These are phyloP conservation scores for Phasia obesa DNA, from an alignment of 2,888 invertebrate species.

Conservation along the genomic window DNA sequence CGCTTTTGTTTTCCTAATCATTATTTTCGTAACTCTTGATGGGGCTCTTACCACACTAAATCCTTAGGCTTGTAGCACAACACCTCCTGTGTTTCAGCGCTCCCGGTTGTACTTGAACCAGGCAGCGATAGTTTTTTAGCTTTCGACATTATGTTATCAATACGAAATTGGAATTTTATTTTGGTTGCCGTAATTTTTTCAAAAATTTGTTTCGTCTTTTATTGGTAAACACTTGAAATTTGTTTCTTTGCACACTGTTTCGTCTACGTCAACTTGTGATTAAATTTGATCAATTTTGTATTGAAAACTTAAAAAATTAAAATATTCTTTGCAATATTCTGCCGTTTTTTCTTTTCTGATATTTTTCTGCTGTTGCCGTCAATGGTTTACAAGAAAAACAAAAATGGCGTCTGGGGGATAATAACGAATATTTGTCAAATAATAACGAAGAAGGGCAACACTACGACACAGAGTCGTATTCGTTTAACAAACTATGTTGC, in stretches of 20 bases:
- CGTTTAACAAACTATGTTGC: neutral
- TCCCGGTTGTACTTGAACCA: slow-evolving; percentile 51
- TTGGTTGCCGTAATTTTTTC: slow-evolving; percentile 76
- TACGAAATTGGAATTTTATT: slow-evolving; percentile 80
- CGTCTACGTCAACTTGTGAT: neutral
- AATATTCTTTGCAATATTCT: slow-evolving; percentile 28
- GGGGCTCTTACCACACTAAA: slow-evolving; percentile 79
- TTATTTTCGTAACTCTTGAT: slow-evolving; percentile 20
- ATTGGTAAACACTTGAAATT: slow-evolving; percentile 17
- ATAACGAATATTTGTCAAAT: slow-evolving; percentile 59
- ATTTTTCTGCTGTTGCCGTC: slow-evolving; percentile 70
- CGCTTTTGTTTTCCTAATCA: slow-evolving; percentile 22
- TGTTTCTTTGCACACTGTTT: slow-evolving; percentile 22
- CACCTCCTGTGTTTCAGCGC: slow-evolving; percentile 76
- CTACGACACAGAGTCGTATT: slow-evolving; percentile 31
- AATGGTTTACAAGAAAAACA: slow-evolving; percentile 72
- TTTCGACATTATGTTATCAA: slow-evolving; percentile 80
- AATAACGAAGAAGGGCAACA: slow-evolving; percentile 30
- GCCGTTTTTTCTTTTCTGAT: slow-evolving; percentile 68
- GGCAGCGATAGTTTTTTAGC: slow-evolving; percentile 80
- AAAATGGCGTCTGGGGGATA: slow-evolving; percentile 75
- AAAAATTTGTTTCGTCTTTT: slow-evolving; percentile 23
- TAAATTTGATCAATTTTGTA: slow-evolving; percentile 40
- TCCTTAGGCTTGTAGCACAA: slow-evolving; percentile 80
- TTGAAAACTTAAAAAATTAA: slow-evolving; percentile 44